These are phyloP conservation scores for Axea sp. DNA, from an alignment of 2,888 invertebrate genomes.

Conservation along the genomic window DNA sequence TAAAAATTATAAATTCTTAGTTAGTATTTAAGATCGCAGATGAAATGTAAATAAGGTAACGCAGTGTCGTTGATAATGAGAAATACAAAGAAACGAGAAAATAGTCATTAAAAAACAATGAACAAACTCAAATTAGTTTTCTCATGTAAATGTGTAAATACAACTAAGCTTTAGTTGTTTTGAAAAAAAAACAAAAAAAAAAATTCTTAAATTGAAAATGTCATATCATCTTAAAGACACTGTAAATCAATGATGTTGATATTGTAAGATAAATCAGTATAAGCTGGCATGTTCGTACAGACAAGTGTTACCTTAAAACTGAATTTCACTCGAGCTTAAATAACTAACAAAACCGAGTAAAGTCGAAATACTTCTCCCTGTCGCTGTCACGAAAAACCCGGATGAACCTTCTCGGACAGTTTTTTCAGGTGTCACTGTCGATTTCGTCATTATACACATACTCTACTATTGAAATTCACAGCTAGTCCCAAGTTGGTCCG, in stretches of 20 bases:
- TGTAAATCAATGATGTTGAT: too few species aligned
- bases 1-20: slow-evolving; percentile 9
- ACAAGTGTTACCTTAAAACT: slow-evolving; percentile 4
- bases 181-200: too few species aligned
- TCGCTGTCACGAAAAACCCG: slow-evolving; percentile 35
- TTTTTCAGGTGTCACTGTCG: slow-evolving; percentile 23
- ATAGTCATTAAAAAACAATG: too few species aligned
- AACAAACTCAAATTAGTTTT: too few species aligned
- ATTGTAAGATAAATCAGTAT: too few species aligned
- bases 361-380: slow-evolving; percentile 51
- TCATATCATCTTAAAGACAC: too few species aligned
- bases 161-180: too few species aligned
- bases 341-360: slow-evolving; percentile 9
- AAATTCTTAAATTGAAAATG: too few species aligned
- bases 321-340: slow-evolving; percentile 16
- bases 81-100: too few species aligned
- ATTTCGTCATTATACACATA: slow-evolving; percentile 30
- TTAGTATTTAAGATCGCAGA: slow-evolving; percentile 11
- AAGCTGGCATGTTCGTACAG: not conserved
- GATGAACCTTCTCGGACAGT: slow-evolving; percentile 12
- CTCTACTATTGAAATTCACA: slow-evolving; percentile 32
- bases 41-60: slow-evolving; percentile 10
- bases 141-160: too few species aligned
- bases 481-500: slow-evolving; percentile 9
- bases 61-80: too few species aligned